Percentiles rank a stretch among this genome's conserved stretches.
Evolutionary conservation across 2,797 vertebrate genomes (phyloP).

Genomic region (Arctocebus calabarensis): DNA sequence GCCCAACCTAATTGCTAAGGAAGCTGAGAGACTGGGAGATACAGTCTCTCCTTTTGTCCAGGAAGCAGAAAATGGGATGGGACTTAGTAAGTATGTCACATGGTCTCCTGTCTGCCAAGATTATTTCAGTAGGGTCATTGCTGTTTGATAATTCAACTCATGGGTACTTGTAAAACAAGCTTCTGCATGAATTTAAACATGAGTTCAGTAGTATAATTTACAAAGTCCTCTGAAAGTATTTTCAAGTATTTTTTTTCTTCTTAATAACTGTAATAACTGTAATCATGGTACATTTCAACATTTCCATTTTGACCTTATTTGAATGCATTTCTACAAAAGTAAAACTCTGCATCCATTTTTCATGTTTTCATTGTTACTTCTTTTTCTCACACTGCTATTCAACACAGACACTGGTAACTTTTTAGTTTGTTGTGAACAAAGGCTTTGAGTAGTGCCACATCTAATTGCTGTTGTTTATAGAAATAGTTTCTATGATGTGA

Average conservation of each 20-base stretch:
- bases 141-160: neutral
- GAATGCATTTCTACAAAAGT: constrained; percentile 19
- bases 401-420: neutral
- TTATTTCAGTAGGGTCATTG: neutral
- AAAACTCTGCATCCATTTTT: neutral
- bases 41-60: neutral
- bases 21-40: neutral
- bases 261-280: neutral
- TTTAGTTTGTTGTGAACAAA: constrained; percentile 21
- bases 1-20: neutral
- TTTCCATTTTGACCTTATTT: constrained; percentile 27
- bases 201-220: constrained; percentile 28
- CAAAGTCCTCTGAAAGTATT: constrained; percentile 39
- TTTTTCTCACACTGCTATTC: neutral
- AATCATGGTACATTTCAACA: neutral
- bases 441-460: neutral
- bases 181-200: neutral
- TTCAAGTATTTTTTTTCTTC: neutral
- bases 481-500: neutral
- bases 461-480: neutral
- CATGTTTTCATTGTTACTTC: neutral
- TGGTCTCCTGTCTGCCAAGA: neutral
- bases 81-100: neutral
- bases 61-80: neutral
- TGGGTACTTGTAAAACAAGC: neutral